phyloP scores from a whole-genome alignment of 2,113 vertebrate genomes.

The Heliornis fulica region DNA sequence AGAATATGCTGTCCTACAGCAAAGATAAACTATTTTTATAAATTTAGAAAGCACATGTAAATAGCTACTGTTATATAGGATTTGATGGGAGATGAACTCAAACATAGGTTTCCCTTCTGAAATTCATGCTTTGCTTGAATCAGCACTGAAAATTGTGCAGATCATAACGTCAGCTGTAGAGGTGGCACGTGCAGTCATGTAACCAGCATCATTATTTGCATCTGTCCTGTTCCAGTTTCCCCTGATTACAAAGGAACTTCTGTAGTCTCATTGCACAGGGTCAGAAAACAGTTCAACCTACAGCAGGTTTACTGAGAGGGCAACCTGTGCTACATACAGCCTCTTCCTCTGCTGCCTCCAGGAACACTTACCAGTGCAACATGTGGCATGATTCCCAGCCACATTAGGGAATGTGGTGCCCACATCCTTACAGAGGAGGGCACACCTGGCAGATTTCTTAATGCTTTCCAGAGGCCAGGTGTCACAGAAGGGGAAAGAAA shows the following conservation, averaged over 20 bases:
- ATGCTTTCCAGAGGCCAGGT: not conserved
- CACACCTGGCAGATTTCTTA: not conserved
- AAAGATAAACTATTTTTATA: constrained; percentile 26
- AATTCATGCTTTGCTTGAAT: not conserved
- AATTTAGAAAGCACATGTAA: not conserved
- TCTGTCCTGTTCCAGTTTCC: not conserved
- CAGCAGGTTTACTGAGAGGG: not conserved
- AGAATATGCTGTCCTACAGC: not conserved
- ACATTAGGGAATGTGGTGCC: not conserved
- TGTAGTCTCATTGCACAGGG: not conserved
- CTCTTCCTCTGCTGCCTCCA: not conserved
- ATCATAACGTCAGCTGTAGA: not conserved
- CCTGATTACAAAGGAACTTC: not conserved
- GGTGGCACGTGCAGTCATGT: not conserved
- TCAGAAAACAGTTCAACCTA: not conserved
- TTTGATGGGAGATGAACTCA: constrained; percentile 8
- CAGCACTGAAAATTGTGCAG: not conserved
- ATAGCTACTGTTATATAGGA: not conserved
- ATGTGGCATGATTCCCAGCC: not conserved
- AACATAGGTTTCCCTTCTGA: not conserved
- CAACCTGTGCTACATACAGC: not conserved
- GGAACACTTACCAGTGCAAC: not conserved
- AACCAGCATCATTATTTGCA: not conserved
- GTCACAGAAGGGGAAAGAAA: not conserved
- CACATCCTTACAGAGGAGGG: not conserved